Percentiles rank a stretch among this genome's conserved stretches.
These are phyloP conservation scores for Chanos chanos DNA, from an alignment of 2,797 vertebrate genomes.

Conservation along the genomic window DNA sequence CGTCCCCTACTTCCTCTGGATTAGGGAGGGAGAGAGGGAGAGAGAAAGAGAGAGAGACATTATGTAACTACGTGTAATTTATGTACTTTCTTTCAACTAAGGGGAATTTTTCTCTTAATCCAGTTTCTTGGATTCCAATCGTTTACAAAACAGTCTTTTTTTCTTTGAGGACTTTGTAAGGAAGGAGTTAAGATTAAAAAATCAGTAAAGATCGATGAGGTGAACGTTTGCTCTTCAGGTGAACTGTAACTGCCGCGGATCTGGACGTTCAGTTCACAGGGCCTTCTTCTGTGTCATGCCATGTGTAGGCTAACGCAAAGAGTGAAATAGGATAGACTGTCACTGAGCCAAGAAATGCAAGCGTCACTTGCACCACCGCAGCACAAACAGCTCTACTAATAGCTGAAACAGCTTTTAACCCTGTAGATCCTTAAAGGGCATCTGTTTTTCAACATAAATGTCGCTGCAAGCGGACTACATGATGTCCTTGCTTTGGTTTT, in stretches of 20 bases:
- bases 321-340: conserved; percentile 8
- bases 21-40: conserved; percentile 6
- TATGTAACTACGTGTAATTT: too few species aligned
- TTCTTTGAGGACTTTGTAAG: too few species aligned
- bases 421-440: background rate
- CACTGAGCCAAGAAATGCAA: background rate
- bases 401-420: background rate
- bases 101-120: too few species aligned
- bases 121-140: too few species aligned
- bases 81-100: too few species aligned
- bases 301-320: background rate
- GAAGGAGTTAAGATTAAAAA: too few species aligned
- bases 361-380: background rate
- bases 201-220: too few species aligned
- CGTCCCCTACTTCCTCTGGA: conserved; percentile 12
- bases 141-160: too few species aligned
- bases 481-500: too few species aligned
- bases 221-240: too few species aligned
- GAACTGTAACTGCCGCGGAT: too few species aligned
- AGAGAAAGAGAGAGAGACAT: background rate
- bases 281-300: background rate
- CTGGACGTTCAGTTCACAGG: background rate
- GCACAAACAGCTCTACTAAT: conserved; percentile 11
- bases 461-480: too few species aligned
- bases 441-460: background rate